Percentiles rank a stretch among this genome's conserved stretches.
phyloP scores from a whole-genome alignment of 2,113 vertebrate species.

The Grammomys dolichurus region DNA sequence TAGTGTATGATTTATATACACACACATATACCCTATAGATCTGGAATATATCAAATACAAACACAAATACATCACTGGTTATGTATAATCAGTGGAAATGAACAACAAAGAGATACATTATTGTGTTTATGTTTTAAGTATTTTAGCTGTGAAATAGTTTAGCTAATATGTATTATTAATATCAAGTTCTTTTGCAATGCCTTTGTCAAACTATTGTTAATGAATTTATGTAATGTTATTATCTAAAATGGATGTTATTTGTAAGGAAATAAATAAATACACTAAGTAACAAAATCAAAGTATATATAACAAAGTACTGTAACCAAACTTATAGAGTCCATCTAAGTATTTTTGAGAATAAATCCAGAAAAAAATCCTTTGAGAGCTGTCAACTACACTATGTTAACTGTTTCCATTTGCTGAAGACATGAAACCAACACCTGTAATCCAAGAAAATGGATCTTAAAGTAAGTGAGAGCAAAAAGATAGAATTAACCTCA shows the following conservation, averaged over 20 bases:
- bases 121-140: background rate
- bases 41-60: background rate
- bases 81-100: background rate
- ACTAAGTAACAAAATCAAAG: background rate
- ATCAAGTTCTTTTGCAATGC: background rate
- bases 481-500: background rate
- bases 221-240: background rate
- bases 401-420: background rate
- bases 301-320: background rate
- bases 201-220: background rate
- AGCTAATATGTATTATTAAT: background rate
- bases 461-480: background rate
- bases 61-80: background rate
- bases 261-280: background rate
- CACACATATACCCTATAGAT: background rate
- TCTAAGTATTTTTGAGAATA: background rate
- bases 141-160: background rate
- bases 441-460: background rate
- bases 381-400: background rate
- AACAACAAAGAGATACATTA: background rate
- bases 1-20: fast-evolving
- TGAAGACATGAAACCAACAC: background rate
- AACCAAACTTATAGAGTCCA: no score
- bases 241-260: background rate
- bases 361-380: background rate